A percentile compares a stretch with the other conserved stretches of the same genome.
Conservation (phyloP, 2,113 vertebrate genomes). For the Lonchura striata region DNA sequence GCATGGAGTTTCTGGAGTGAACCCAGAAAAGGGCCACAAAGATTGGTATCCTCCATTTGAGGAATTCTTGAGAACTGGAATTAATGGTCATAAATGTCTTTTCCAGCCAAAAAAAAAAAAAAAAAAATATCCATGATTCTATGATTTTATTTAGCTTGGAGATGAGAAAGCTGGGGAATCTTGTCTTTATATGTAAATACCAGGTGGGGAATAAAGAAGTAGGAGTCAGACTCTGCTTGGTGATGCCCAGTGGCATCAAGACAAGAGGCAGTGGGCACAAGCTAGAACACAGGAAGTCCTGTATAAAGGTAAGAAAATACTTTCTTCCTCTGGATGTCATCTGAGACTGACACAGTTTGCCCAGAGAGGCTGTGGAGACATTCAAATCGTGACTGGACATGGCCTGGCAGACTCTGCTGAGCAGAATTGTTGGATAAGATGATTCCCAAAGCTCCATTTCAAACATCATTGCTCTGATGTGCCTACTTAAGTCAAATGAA, state of each 20-base stretch:
- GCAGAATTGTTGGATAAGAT: not conserved
- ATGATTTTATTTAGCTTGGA: not conserved
- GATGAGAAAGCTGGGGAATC: not conserved
- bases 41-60: not conserved
- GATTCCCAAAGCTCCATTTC: not conserved
- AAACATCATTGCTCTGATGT: not conserved
- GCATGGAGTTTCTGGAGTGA: not conserved
- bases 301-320: not conserved
- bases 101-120: not conserved
- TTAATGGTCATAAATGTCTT: not conserved
- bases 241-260: not conserved
- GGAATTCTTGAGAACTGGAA: not conserved
- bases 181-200: not conserved
- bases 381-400: not conserved
- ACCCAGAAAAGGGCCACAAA: not conserved
- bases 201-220: not conserved
- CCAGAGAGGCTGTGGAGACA: not conserved
- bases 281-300: not conserved
- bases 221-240: not conserved
- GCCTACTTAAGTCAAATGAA: not conserved
- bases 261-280: not conserved
- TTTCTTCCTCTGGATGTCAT: not conserved
- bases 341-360: not conserved
- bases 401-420: not conserved
- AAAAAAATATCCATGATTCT: not conserved